Percentiles rank a stretch among this genome's conserved stretches.
phyloP scores from a whole-genome alignment of 2,113 vertebrate genomes.

The Corythornis vintsioides region DNA sequence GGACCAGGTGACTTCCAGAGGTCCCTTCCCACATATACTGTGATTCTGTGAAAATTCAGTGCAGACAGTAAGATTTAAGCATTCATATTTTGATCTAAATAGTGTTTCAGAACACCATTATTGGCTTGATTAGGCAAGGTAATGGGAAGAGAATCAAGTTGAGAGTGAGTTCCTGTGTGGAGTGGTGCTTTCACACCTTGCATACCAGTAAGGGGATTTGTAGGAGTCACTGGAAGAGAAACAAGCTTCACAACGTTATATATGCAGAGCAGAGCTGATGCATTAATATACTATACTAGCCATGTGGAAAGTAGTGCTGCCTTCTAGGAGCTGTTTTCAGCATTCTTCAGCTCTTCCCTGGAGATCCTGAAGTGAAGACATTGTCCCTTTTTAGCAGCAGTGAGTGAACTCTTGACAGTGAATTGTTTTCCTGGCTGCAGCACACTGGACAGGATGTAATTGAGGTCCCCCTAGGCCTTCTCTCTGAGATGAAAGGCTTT shows the following conservation, averaged over 20 bases:
- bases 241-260: background rate
- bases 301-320: background rate
- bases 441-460: background rate
- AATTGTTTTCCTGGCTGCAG: background rate
- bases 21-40: background rate
- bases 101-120: background rate
- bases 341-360: background rate
- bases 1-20: background rate
- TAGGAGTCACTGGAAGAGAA: background rate
- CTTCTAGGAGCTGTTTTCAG: background rate
- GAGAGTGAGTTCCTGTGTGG: background rate
- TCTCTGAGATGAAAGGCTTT: background rate
- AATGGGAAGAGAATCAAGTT: background rate
- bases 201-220: background rate
- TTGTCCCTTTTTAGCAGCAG: background rate
- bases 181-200: background rate
- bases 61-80: background rate
- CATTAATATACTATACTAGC: background rate
- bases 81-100: background rate
- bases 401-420: background rate
- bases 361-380: background rate
- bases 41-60: background rate
- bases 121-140: background rate
- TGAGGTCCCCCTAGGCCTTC: background rate
- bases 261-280: background rate